Percentiles rank a stretch among this genome's conserved stretches.
phyloP scores from a whole-genome alignment of 2,113 vertebrate species.

The Pelodiscus sinensis region DNA sequence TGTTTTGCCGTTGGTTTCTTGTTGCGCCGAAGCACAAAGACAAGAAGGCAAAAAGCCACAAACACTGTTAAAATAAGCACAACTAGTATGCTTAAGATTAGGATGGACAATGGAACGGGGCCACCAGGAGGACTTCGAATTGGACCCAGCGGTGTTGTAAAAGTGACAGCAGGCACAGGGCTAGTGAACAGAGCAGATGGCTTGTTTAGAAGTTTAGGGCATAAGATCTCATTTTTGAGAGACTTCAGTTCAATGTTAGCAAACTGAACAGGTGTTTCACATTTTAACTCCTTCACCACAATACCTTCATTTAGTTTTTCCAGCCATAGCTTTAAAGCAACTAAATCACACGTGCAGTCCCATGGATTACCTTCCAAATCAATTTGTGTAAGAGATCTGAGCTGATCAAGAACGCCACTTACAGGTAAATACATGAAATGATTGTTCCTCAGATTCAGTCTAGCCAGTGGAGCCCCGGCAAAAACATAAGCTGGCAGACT shows the following conservation, averaged over 20 bases:
- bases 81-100: constrained; percentile 96
- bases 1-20: constrained; percentile 92
- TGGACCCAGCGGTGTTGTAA: constrained; percentile 87
- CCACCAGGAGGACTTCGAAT: constrained; percentile 92
- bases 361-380: constrained; percentile 97
- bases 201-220: constrained; percentile 92
- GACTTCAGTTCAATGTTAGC: constrained; percentile 93
- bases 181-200: constrained; percentile 89
- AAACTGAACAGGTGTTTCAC: constrained; percentile 94
- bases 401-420: constrained; percentile 96
- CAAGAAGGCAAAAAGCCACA: constrained; percentile 96
- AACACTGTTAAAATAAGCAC: constrained; percentile 98
- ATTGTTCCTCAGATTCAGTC: constrained; percentile 96
- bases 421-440: constrained; percentile 99
- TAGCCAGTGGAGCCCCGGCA: constrained; percentile 90
- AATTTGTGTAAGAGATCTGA: constrained; percentile 92
- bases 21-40: constrained; percentile 95
- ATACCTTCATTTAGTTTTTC: constrained; percentile 93
- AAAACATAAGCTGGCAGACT: constrained; percentile 95
- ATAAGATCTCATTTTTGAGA: constrained; percentile 96
- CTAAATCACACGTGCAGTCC: constrained; percentile 98
- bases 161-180: constrained; percentile 82
- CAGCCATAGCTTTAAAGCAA: constrained; percentile 96
- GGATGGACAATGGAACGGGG: constrained; percentile 95
- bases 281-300: constrained; percentile 92